Conservation (phyloP, 1,140 invertebrate species). For the Drosophila kanapiae region DNA sequence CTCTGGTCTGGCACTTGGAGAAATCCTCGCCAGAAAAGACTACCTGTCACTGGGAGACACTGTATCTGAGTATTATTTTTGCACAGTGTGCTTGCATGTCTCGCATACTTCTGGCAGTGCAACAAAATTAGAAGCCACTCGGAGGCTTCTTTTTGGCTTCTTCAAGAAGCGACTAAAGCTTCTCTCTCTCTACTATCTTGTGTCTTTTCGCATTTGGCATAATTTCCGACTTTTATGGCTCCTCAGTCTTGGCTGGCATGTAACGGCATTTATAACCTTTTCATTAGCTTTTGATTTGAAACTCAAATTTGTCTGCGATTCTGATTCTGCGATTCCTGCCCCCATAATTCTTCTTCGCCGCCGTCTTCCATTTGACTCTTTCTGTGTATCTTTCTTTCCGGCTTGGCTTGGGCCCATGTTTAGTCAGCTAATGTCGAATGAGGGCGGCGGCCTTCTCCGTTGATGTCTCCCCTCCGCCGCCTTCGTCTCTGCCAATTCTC, state of each 20-base stretch:
- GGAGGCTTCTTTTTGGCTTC: constrained; percentile 8
- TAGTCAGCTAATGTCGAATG: constrained; percentile 61
- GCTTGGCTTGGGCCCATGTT: constrained; percentile 41
- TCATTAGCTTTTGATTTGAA: constrained; percentile 80
- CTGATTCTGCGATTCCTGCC: constrained; percentile 40
- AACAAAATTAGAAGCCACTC: constrained; percentile 59
- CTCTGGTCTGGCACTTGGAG: constrained; percentile 14
- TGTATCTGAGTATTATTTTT: not conserved
- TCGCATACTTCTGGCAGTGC: constrained; percentile 51
- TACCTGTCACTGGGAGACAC: too few species aligned
- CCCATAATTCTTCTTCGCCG: constrained; percentile 23
- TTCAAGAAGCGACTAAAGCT: constrained; percentile 2
- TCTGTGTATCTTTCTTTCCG: not conserved
- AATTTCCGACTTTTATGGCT: constrained; percentile 60
- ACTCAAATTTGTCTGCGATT: constrained; percentile 68
- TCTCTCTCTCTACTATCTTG: not conserved
- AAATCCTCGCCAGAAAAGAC: constrained; percentile 14
- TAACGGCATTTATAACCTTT: constrained; percentile 80
- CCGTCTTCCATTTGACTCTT: not conserved
- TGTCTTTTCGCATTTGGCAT: constrained; percentile 59
- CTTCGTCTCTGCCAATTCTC: constrained; percentile 42
- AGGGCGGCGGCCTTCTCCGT: constrained; percentile 26
- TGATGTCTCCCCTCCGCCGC: too few species aligned
- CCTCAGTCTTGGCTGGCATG: constrained; percentile 29
- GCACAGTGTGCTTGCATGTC: constrained; percentile 53